Evolutionary conservation across 2,797 vertebrate genomes (phyloP).

Genomic region (Acrocephalus scirpaceus): DNA sequence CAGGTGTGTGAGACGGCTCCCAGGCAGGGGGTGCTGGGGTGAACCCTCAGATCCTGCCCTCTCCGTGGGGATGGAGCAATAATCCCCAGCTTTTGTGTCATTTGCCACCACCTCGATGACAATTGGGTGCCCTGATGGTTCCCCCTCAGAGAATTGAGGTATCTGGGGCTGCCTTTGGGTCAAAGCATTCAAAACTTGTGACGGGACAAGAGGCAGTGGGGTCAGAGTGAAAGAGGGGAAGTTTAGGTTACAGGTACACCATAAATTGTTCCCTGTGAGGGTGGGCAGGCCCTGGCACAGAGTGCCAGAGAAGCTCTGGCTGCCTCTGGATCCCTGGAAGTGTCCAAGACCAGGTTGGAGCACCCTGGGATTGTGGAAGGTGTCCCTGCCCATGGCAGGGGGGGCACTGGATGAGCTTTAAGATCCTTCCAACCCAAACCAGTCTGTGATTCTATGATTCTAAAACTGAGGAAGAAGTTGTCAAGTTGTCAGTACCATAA

Average conservation of each 20-base stretch:
- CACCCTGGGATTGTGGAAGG: fast-evolving
- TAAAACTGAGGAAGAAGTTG: background rate
- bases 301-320: background rate
- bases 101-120: background rate
- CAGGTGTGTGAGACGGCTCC: slow-evolving; percentile 35
- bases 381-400: background rate
- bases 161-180: background rate
- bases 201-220: background rate
- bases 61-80: background rate
- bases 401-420: background rate
- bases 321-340: background rate
- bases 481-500: background rate
- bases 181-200: background rate
- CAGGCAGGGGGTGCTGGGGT: background rate
- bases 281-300: fast-evolving
- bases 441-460: background rate
- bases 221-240: background rate
- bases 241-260: too few relatives aligned
- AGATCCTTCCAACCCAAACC: background rate
- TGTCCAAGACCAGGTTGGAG: background rate
- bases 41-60: background rate
- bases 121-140: background rate
- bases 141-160: background rate
- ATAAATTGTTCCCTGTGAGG: background rate
- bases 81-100: background rate